Percentiles rank a stretch among this genome's conserved stretches.
Conservation (phyloP, 2,888 invertebrate genomes). For the Eucriotettix oculatus region DNA sequence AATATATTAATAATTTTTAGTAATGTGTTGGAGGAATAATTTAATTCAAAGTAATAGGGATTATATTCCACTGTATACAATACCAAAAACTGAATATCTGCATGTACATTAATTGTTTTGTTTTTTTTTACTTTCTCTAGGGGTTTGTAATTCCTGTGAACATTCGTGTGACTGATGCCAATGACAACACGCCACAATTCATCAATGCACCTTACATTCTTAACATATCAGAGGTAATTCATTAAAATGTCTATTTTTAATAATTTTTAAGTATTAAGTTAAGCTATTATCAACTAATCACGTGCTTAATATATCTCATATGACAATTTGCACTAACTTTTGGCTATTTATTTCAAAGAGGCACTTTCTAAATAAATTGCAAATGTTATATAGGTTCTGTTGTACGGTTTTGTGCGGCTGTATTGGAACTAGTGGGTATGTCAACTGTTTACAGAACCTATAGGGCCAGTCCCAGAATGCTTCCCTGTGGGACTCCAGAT, state of each 20-base stretch:
- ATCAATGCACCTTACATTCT: slow-evolving; percentile 63
- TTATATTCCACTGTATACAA: no score
- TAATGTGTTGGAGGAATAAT: no score
- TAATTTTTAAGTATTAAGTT: not conserved
- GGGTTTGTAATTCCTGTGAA: slow-evolving; percentile 67
- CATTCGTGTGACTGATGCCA: slow-evolving; percentile 76
- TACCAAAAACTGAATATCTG: no score
- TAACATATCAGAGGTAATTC: slow-evolving; percentile 67
- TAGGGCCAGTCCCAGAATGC: no score
- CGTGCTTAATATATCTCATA: not conserved
- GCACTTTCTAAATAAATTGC: not conserved
- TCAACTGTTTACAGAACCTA: no score
- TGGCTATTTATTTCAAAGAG: not conserved
- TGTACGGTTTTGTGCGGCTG: no score
- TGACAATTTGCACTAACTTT: not conserved
- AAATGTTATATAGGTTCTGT: no score
- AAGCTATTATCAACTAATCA: not conserved
- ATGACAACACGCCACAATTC: slow-evolving; percentile 78
- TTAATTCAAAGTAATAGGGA: no score
- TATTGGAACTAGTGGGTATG: no score
- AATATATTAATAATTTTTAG: no score
- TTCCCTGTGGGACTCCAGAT: no score
- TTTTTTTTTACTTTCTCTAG: slow-evolving; percentile 22
- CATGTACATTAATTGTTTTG: not conserved
- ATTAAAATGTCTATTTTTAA: not conserved